Base-by-base conservation (phyloP, 2,888 invertebrate species). In the Amblyjoppa proteus region DNA sequence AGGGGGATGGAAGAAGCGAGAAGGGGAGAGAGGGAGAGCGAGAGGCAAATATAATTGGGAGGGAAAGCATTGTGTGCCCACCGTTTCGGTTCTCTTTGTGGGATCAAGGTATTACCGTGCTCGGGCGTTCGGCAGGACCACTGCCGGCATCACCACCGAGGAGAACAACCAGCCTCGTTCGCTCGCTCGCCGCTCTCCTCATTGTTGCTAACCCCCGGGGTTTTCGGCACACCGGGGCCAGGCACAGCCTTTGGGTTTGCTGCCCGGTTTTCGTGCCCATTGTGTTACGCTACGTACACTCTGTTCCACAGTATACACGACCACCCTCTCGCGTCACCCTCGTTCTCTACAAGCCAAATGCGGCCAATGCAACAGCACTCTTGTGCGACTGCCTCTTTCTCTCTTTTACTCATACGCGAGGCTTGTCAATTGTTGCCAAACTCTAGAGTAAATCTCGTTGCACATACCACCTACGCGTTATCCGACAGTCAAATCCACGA, bases 91-190 rank as follows among this genome's bases (percentile, higher is more conserved):
- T 90, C 89, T 90, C 90, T 91, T 90, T 91, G 90, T 90, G 88
- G 89, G 91, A 92, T 92, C 90, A 92, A 91, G 90, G 91, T 88
- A 91, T 92, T 92, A 90, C 89, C 78, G 85, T 77, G 86, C 87
- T 88, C 86, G 81, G 51, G 79, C 82, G 49, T 85, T 64, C 69
- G 81, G 84, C 87, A 85, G 75, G 77, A 87, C 53, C 86, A 83
- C 86, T 86, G 88, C 89, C 87, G 89, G 88, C 88, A 84, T 87
- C 85, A 70, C 71, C 84, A 85, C 86, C 81, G 70, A 61, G 70
- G 28, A 75, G 61, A 81, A 83, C 82, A 70, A 81, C 81, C 76
- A 61, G 41, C 58, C 70, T 53, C 69, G 61, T 64, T 51, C 69
- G 80, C 77, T 75, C 83, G 76, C 75, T 76, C 83, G 49, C 58